These are phyloP conservation scores for Protobothrops mucrosquamatus DNA, from an alignment of 2,113 vertebrate genomes.

Conservation along the genomic window DNA sequence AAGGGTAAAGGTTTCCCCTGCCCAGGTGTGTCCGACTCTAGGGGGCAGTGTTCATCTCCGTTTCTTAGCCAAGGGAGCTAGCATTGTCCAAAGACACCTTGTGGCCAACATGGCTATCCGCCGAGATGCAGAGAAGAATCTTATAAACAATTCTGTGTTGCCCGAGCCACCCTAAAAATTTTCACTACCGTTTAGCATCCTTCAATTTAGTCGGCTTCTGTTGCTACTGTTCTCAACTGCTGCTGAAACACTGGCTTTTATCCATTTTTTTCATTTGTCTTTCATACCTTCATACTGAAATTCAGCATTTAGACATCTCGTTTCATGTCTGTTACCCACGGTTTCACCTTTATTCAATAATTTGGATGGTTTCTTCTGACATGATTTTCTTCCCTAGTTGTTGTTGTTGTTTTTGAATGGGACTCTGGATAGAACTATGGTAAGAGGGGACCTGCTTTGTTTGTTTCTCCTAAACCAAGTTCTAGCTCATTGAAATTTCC, in stretches of 20 bases:
- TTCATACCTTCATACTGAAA: not conserved
- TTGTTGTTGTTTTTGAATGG: not conserved
- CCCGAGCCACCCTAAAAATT: not conserved
- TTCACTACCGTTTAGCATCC: not conserved
- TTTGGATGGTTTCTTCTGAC: not conserved
- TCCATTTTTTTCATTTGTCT: not conserved
- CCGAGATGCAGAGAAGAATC: not conserved
- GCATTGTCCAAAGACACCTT: too few species aligned
- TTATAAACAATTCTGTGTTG: not conserved
- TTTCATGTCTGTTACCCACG: not conserved
- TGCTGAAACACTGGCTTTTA: not conserved
- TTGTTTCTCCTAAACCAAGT: not conserved
- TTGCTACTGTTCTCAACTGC: not conserved
- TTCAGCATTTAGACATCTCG: not conserved
- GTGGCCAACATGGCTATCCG: not conserved
- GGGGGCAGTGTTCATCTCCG: too few species aligned
- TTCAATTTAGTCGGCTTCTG: not conserved
- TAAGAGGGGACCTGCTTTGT: not conserved
- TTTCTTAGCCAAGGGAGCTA: too few species aligned
- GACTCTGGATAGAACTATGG: not conserved
- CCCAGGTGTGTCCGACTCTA: too few species aligned
- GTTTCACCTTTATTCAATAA: not conserved
- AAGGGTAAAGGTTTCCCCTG: not conserved
- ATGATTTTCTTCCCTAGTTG: not conserved
- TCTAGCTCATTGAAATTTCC: not conserved